Percentiles rank a stretch among this genome's conserved stretches.
Evolutionary conservation across 2,113 vertebrate genomes (phyloP).

Genomic region (Pollimyrus isidori): DNA sequence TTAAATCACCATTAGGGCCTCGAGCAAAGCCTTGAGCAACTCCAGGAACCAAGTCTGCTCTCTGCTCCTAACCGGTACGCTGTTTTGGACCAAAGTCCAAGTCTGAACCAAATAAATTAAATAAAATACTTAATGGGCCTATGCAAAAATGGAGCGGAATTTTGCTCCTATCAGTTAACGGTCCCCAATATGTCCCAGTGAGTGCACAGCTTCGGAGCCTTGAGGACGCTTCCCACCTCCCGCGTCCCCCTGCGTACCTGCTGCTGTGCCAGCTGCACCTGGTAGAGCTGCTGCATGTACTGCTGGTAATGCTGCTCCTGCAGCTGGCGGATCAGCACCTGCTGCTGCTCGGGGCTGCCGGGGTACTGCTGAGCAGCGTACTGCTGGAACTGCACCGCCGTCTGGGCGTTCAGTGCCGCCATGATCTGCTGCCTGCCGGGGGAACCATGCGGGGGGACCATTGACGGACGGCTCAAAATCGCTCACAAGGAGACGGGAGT

Average conservation of each 20-base stretch:
- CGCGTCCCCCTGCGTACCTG: slow-evolving; percentile 60
- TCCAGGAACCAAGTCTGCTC: not conserved
- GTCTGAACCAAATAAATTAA: not conserved
- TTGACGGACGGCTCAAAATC: not conserved
- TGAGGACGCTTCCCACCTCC: not conserved
- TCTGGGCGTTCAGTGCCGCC: slow-evolving; percentile 95
- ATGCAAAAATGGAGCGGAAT: not conserved
- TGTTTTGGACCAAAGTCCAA: not conserved
- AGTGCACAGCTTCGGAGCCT: not conserved
- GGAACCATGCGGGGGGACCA: not conserved
- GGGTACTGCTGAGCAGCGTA: slow-evolving; percentile 97
- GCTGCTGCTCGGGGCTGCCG: slow-evolving; percentile 88
- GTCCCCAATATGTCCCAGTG: not conserved
- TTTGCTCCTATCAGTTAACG: not conserved
- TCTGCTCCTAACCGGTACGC: not conserved
- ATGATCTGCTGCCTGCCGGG: slow-evolving; percentile 85
- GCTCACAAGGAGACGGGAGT: not conserved
- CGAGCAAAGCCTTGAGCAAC: not conserved
- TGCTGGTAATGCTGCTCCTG: slow-evolving; percentile 99
- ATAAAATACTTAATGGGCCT: not conserved
- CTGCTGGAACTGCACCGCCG: slow-evolving; percentile 96
- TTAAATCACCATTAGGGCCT: not conserved
- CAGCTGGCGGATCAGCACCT: slow-evolving; percentile 90
- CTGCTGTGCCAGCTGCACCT: slow-evolving; percentile 95
- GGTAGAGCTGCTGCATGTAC: slow-evolving; percentile 98